Percentiles rank a stretch among this genome's conserved stretches.
Conservation (phyloP, 2,888 invertebrate genomes). For the Megastigmus dorsalis region DNA sequence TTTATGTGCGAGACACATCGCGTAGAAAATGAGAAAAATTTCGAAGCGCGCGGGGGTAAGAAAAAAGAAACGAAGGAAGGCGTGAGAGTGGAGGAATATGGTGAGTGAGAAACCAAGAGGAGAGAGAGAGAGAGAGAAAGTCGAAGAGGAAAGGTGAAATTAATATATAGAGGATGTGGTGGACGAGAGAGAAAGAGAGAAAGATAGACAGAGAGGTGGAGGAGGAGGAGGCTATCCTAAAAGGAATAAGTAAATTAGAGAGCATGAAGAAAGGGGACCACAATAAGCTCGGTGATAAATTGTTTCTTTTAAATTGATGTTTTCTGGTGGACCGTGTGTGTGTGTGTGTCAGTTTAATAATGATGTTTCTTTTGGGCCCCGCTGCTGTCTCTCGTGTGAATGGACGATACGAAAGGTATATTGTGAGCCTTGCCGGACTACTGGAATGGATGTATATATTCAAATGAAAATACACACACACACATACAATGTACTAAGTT, state of each 20-base stretch:
- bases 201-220: background rate
- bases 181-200: slow-evolving; percentile 19
- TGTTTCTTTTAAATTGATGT: background rate
- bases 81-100: background rate
- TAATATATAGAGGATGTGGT: too few relatives aligned
- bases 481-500: too few relatives aligned
- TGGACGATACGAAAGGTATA: background rate
- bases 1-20: too few relatives aligned
- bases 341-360: background rate
- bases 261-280: background rate
- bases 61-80: background rate
- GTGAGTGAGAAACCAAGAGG: too few relatives aligned
- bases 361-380: background rate
- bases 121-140: too few relatives aligned
- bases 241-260: background rate
- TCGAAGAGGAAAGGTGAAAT: too few relatives aligned
- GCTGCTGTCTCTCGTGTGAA: background rate
- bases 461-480: too few relatives aligned
- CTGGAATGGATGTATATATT: background rate
- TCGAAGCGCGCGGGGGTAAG: too few relatives aligned
- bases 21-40: too few relatives aligned
- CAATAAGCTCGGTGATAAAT: background rate
- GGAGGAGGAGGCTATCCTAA: background rate
- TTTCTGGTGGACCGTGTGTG: background rate
- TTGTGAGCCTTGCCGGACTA: background rate